phyloP scores from a whole-genome alignment of 1,140 invertebrate genomes.

The Drosophila pandora region DNA sequence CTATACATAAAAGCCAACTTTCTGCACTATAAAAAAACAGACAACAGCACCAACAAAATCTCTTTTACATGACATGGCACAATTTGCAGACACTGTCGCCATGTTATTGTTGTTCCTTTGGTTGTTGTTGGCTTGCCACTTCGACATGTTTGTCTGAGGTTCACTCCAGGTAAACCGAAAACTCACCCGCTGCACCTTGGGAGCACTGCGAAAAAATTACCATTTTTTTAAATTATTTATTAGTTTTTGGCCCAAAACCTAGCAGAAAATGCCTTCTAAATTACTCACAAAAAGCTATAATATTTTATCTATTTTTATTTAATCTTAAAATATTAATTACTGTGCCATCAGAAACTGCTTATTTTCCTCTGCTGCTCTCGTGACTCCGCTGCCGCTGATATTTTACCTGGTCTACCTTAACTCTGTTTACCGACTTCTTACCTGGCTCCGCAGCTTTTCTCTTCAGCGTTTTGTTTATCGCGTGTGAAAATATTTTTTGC shows the following conservation, averaged over 20 bases:
- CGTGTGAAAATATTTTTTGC: constrained; percentile 70
- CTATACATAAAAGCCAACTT: constrained; percentile 62
- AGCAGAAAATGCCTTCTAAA: no score
- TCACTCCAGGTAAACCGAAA: constrained; percentile 45
- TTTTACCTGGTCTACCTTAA: constrained; percentile 32
- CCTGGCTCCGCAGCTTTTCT: constrained; percentile 11
- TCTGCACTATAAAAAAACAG: constrained; percentile 53
- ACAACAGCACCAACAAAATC: constrained; percentile 36
- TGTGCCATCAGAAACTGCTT: constrained; percentile 1
- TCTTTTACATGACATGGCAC: constrained; percentile 77
- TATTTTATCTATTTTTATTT: neutral
- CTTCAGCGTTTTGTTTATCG: constrained; percentile 62
- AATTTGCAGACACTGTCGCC: constrained; percentile 69
- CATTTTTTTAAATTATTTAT: neutral
- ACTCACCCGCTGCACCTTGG: constrained; percentile 7
- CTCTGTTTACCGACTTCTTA: constrained; percentile 15
- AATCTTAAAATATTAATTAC: neutral
- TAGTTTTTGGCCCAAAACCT: neutral
- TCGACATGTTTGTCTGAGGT: constrained; percentile 75
- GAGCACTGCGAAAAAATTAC: constrained; percentile 6
- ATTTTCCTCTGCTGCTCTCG: constrained; percentile 7
- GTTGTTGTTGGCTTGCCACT: constrained; percentile 49
- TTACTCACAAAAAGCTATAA: no score
- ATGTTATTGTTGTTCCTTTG: constrained; percentile 26
- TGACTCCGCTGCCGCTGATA: constrained; percentile 17